Evolutionary conservation across 2,797 vertebrate species (phyloP), one percentile per base, ranked within the genome.

Genomic region (Parambassis ranga): DNA sequence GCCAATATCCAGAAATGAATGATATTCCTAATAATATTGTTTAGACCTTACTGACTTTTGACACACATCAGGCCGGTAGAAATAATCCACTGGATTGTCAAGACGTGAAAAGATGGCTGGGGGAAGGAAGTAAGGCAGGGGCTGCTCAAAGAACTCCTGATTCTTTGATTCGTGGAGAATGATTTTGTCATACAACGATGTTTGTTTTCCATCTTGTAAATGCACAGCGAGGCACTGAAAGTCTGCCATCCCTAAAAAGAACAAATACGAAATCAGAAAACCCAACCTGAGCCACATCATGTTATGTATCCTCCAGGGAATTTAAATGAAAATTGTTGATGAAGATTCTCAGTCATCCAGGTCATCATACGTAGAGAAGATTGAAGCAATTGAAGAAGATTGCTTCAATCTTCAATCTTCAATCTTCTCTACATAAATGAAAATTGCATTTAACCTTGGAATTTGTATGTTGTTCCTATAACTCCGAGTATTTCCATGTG

Each of bases 101-200:
- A 98, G 92, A 1, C 98, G 95, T 6, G 98, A 99, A 84, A 98
- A 99, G 75, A 96, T 96, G 4, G 96, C 94, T 0, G 97, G 96
- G 0, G 97, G 97, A 7, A 98, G 94, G 71, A 96, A 95, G 22
- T 95, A 92, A 0, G 95, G 94, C 47, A 96, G 70, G 0, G 93
- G 89, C 50, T 82, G 89, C 16, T 96, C 91, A 58, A 98, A 99
- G 81, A 95, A 99, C 0, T 92, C 91, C 27, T 95, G 94, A 67
- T 92, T 96, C 82, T 98, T 94, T 0, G 93, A 91, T 68, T 94
- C 94, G 23, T 88, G 88, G 69, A 98, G 91, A 50, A 98, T 84
- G 28, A 99, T 90, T 78, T 94, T 94, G 84, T 97, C 87, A 0
- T 99, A 99, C 78, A 99, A 90, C 3, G 98, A 97, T 0, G 39